Percentiles rank a stretch among this genome's conserved stretches.
Conservation (phyloP, 2,888 invertebrate species). For the Agriopis marginaria region DNA sequence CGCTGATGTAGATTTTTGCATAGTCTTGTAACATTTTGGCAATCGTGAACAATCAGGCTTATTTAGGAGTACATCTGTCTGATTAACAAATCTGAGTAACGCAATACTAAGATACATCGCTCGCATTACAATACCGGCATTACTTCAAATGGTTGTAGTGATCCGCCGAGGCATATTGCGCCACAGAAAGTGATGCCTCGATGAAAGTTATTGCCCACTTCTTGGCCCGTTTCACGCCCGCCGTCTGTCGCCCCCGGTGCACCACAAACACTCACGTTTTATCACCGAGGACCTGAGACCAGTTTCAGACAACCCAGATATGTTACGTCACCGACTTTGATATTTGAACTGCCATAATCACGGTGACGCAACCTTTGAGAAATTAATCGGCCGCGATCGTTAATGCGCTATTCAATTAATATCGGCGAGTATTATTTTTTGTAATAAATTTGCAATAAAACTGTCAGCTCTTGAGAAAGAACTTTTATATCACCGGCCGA, state of each 20-base stretch:
- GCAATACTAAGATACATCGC: slow-evolving; percentile 47
- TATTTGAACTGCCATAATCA: slow-evolving; percentile 42
- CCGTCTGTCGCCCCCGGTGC: slow-evolving; percentile 51
- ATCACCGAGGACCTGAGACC: slow-evolving; percentile 45
- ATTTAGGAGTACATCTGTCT: slow-evolving; percentile 34
- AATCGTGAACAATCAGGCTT: slow-evolving; percentile 27
- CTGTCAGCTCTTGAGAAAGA: slow-evolving; percentile 22
- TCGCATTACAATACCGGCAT: slow-evolving; percentile 51
- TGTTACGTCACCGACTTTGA: slow-evolving; percentile 44
- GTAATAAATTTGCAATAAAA: slow-evolving; percentile 30
- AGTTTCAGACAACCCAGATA: slow-evolving; percentile 40
- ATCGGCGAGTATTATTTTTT: slow-evolving; percentile 44
- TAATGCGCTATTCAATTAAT: slow-evolving; percentile 45
- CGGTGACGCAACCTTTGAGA: slow-evolving; percentile 44
- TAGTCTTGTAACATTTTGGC: slow-evolving; percentile 26
- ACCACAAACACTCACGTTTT: slow-evolving; percentile 49
- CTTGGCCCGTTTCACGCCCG: slow-evolving; percentile 41
- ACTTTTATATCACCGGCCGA: slow-evolving; percentile 36
- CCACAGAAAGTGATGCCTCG: slow-evolving; percentile 63
- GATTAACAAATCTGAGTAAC: slow-evolving; percentile 36
- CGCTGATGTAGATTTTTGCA: slow-evolving; percentile 16
- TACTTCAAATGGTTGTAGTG: slow-evolving; percentile 39
- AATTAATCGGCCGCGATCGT: slow-evolving; percentile 38
- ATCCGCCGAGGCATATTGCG: slow-evolving; percentile 46
- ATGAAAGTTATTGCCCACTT: slow-evolving; percentile 64